phyloP scores from a whole-genome alignment of 2,888 invertebrate species.

The Zygaena filipendulae region DNA sequence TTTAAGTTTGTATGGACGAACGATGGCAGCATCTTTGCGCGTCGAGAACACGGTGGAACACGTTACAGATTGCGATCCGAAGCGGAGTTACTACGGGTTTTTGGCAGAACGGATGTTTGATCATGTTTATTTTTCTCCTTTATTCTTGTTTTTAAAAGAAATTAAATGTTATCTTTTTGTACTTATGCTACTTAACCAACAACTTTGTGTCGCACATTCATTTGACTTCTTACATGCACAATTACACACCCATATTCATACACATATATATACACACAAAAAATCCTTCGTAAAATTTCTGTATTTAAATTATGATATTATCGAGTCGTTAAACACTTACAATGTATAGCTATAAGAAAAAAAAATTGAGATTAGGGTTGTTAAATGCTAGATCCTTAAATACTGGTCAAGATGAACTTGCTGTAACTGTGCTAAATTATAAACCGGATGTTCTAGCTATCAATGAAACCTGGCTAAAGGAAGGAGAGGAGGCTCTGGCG shows the following conservation, averaged over 20 bases:
- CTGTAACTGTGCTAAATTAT: slow-evolving; percentile 3
- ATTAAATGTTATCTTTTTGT: too few species aligned
- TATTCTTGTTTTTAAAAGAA: too few species aligned
- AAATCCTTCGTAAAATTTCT: too few species aligned
- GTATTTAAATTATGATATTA: too few species aligned
- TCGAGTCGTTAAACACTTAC: too few species aligned
- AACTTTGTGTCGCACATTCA: too few species aligned
- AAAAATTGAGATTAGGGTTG: slow-evolving; percentile 8
- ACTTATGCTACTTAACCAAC: too few species aligned
- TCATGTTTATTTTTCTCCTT: not conserved
- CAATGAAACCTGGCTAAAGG: slow-evolving; percentile 11
- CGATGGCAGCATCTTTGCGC: slow-evolving; percentile 2
- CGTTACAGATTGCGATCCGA: slow-evolving; percentile 1
- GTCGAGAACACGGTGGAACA: slow-evolving; percentile 2
- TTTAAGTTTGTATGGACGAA: slow-evolving; percentile 4
- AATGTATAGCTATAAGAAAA: too few species aligned
- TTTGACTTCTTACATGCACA: too few species aligned
- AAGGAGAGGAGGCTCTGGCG: slow-evolving; percentile 4
- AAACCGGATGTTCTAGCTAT: slow-evolving; percentile 10
- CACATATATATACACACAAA: too few species aligned
- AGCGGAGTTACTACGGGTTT: slow-evolving; percentile 1
- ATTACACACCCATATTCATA: too few species aligned
- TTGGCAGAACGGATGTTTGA: too few species aligned
- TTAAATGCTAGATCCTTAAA: slow-evolving; percentile 10
- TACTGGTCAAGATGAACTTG: slow-evolving; percentile 9